Evolutionary conservation across 1,140 invertebrate species (phyloP).

Genomic region (Xylocopa sonorina): DNA sequence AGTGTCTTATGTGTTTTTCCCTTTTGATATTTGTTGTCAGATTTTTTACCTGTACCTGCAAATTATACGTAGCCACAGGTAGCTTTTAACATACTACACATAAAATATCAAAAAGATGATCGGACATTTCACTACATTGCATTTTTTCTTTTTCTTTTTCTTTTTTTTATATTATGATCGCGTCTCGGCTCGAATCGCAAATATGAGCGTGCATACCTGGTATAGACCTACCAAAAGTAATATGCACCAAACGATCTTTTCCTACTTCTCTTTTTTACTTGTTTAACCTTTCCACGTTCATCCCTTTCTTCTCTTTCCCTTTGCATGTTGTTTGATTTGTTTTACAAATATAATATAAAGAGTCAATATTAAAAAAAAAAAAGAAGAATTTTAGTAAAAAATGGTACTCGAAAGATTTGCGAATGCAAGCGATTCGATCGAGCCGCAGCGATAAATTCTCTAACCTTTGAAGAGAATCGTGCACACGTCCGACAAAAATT

Average conservation of each 20-base stretch:
- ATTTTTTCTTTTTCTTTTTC: background rate
- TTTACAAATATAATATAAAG: background rate
- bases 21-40: constrained; percentile 86
- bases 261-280: too few relatives aligned
- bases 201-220: too few relatives aligned
- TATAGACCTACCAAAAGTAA: too few relatives aligned
- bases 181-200: background rate
- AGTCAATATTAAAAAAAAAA: background rate
- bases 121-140: constrained; percentile 3
- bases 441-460: background rate
- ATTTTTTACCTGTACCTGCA: constrained; percentile 82
- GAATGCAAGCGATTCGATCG: background rate
- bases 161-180: background rate
- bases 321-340: background rate
- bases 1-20: constrained; percentile 86
- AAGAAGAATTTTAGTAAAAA: background rate
- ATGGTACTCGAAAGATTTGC: background rate
- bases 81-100: constrained; percentile 26
- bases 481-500: background rate
- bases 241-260: too few relatives aligned
- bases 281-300: too few relatives aligned
- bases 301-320: background rate
- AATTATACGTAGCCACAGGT: constrained; percentile 75
- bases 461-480: background rate
- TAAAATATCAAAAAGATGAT: background rate